These are phyloP conservation scores for Schmidtea mediterranea DNA, from an alignment of 1,140 invertebrate genomes.

Conservation along the genomic window DNA sequence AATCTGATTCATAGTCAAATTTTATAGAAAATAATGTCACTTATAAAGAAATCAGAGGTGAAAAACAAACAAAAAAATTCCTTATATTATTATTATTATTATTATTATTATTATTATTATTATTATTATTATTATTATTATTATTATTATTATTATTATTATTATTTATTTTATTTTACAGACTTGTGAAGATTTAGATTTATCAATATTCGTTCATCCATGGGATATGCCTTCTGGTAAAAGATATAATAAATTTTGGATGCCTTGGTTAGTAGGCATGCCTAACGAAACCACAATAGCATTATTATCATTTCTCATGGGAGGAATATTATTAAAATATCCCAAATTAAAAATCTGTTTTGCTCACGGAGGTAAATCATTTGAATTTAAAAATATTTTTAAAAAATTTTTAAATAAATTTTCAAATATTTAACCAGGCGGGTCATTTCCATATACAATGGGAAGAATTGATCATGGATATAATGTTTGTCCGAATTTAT, in stretches of 20 bases:
- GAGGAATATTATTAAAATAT: slow-evolving; percentile 33
- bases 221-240: slow-evolving; percentile 35
- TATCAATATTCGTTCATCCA: slow-evolving; percentile 34
- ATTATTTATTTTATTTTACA: too few species aligned
- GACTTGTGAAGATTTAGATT: background rate
- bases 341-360: slow-evolving; percentile 28
- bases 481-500: slow-evolving; percentile 33
- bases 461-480: slow-evolving; percentile 32
- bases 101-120: too few species aligned
- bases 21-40: too few species aligned
- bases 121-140: too few species aligned
- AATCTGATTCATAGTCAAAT: too few species aligned
- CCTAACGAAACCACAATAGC: slow-evolving; percentile 35
- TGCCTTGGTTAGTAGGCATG: slow-evolving; percentile 39
- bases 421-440: slow-evolving; percentile 16
- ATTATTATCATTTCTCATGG: slow-evolving; percentile 33
- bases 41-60: too few species aligned
- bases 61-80: too few species aligned
- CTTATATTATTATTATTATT: too few species aligned
- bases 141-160: too few species aligned
- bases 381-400: background rate
- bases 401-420: slow-evolving; percentile 6
- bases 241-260: slow-evolving; percentile 33
- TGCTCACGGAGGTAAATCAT: slow-evolving; percentile 25
- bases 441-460: slow-evolving; percentile 34